Evolutionary conservation across 2,888 invertebrate genomes (phyloP).

Genomic region (Blera fallax): DNA sequence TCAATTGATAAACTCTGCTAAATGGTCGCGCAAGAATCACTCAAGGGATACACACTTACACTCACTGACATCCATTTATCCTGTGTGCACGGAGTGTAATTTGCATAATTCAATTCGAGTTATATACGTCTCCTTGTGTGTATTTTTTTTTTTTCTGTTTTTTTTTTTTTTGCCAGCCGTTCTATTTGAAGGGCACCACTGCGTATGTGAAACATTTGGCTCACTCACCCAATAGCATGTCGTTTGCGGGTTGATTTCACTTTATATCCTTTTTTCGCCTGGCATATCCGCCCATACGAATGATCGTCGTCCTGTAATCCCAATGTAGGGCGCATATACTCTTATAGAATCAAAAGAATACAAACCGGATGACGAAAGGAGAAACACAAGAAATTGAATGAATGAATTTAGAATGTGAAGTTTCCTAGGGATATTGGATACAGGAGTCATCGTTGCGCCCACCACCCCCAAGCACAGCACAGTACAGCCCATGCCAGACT

Average conservation of each 20-base stretch:
- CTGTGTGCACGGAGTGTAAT: constrained; percentile 55
- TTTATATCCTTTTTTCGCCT: constrained; percentile 56
- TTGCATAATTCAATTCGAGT: constrained; percentile 72
- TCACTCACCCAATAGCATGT: constrained; percentile 66
- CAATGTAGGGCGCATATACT: constrained; percentile 46
- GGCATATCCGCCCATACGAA: constrained; percentile 56
- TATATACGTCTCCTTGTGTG: constrained; percentile 6
- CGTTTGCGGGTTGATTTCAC: constrained; percentile 72
- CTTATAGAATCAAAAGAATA: constrained; percentile 23
- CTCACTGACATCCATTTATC: constrained; percentile 54
- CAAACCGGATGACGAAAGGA: constrained; percentile 8
- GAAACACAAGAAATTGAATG: constrained; percentile 65
- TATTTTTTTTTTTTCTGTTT: background rate
- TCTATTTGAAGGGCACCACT: constrained; percentile 63
- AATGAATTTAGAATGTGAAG: constrained; percentile 68
- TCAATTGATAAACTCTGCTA: constrained; percentile 71
- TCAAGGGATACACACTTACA: constrained; percentile 39
- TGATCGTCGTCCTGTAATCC: constrained; percentile 67
- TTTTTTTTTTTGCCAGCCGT: constrained; percentile 1
- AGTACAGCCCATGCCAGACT: background rate
- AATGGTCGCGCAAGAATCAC: constrained; percentile 71
- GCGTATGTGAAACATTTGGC: constrained; percentile 68
- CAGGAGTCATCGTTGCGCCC: background rate
- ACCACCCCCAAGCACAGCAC: background rate
- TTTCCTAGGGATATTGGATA: constrained; percentile 59